A percentile compares a stretch with the other conserved stretches of the same genome.
Evolutionary conservation across 2,888 invertebrate species (phyloP).

Genomic region (Barypeithes pellucidus): DNA sequence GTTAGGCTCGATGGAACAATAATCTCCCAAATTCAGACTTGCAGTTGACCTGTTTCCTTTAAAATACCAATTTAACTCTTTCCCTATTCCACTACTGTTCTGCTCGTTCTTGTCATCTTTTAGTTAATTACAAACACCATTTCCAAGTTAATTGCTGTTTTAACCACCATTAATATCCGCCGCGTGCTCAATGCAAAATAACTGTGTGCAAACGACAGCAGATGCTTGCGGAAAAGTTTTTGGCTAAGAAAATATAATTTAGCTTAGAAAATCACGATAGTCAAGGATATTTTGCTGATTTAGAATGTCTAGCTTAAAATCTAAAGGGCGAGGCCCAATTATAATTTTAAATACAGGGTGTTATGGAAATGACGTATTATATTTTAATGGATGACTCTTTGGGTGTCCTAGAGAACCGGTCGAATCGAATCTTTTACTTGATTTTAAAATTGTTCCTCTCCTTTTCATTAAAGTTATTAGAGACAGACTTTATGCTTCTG

Average conservation of each 20-base stretch:
- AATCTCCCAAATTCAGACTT: neutral
- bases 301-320: neutral
- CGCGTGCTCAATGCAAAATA: conserved; percentile 20
- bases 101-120: conserved; percentile 5
- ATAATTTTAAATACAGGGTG: no score
- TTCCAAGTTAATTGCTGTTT: conserved; percentile 18
- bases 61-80: neutral
- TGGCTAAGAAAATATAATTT: conserved; percentile 31
- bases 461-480: no score
- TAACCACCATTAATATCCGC: conserved; percentile 23
- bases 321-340: neutral
- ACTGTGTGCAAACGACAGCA: conserved; percentile 39
- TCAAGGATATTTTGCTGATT: neutral
- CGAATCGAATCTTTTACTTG: neutral
- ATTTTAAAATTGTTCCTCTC: no score
- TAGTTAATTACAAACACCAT: conserved; percentile 19
- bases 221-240: conserved; percentile 35
- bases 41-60: neutral
- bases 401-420: no score
- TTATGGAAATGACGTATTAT: no score
- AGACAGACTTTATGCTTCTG: no score
- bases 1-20: no score
- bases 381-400: neutral
- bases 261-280: conserved; percentile 11
- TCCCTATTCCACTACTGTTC: conserved; percentile 3